phyloP scores from a whole-genome alignment of 2,888 invertebrate species.

The Archips crataeganus region DNA sequence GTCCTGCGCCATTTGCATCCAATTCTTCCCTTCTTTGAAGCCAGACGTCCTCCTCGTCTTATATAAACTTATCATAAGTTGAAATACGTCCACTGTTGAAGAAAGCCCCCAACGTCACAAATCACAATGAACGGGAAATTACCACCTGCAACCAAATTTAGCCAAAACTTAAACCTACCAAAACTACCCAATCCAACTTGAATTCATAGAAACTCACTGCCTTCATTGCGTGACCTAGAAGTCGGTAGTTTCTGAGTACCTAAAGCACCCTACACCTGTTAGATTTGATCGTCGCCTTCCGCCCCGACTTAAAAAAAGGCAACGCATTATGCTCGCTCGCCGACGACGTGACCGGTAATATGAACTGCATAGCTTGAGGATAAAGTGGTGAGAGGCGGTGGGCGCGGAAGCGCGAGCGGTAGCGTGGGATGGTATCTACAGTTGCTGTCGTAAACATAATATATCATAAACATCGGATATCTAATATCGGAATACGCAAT shows the following conservation, averaged over 20 bases:
- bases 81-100: no score
- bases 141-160: background rate
- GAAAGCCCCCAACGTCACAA: no score
- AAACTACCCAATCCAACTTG: background rate
- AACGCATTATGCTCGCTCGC: constrained; percentile 20
- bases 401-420: background rate
- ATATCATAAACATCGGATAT: background rate
- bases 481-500: no score
- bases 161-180: background rate
- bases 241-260: background rate
- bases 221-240: background rate
- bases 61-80: no score
- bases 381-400: background rate
- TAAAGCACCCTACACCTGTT: constrained; percentile 15
- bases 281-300: constrained; percentile 19
- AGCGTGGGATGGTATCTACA: background rate
- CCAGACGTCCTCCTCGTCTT: no score
- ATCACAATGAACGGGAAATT: no score
- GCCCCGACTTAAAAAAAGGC: constrained; percentile 10
- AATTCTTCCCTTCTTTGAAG: no score
- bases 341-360: constrained; percentile 24
- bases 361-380: constrained; percentile 10
- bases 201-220: background rate
- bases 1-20: no score
- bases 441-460: no score